Percentiles rank a stretch among this genome's conserved stretches.
Evolutionary conservation across 1,140 invertebrate genomes (phyloP).

Genomic region (Drosophila lacertosa): DNA sequence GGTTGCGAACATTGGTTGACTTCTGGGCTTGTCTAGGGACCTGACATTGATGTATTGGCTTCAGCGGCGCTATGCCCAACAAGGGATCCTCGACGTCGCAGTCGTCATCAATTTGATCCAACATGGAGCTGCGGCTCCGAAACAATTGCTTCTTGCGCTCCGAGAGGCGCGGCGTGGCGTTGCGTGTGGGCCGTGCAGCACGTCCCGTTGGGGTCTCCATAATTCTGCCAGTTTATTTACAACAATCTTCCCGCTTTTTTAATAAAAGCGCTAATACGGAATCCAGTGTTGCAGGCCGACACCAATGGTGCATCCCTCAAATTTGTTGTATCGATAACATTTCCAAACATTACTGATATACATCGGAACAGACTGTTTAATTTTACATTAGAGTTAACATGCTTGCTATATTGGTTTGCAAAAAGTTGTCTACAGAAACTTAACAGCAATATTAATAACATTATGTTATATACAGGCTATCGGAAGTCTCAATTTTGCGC

Average conservation of each 20-base stretch:
- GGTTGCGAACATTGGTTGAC: not conserved
- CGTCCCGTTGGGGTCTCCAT: conserved; percentile 72
- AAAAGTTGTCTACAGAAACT: not conserved
- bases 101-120: conserved; percentile 53
- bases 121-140: conserved; percentile 29
- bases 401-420: not conserved
- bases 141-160: conserved; percentile 75
- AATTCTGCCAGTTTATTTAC: conserved; percentile 32
- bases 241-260: conserved; percentile 71
- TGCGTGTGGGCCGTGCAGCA: conserved; percentile 42
- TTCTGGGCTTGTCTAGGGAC: conserved; percentile 16
- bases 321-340: not conserved
- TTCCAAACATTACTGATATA: not conserved
- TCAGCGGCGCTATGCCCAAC: conserved; percentile 63
- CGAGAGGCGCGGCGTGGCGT: conserved; percentile 64
- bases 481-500: too few species aligned
- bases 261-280: conserved; percentile 30
- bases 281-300: conserved; percentile 13
- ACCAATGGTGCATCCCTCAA: not conserved
- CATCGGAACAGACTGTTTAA: not conserved
- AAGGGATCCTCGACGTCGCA: conserved; percentile 53
- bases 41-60: conserved; percentile 13
- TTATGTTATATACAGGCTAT: too few species aligned
- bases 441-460: not conserved
- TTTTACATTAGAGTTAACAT: not conserved